Base-by-base conservation (phyloP, 1,140 invertebrate genomes). In the Listronotus oregonensis region DNA sequence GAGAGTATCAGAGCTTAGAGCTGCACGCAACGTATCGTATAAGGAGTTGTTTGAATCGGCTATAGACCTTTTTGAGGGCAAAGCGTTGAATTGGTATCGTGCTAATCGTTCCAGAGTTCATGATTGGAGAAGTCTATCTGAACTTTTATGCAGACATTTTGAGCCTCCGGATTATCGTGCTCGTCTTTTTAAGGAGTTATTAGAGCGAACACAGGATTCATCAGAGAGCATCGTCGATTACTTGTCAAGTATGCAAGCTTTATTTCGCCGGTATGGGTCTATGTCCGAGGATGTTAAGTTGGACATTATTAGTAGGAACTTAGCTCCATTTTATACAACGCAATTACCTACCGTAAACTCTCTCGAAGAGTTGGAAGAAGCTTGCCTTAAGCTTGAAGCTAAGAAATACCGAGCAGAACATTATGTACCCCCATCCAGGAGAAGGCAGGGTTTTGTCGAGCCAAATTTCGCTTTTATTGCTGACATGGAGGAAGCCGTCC, bases 31-130 rank as follows among this genome's bases (percentile, higher is more conserved):
- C 46, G 62, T 73, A 8, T 9, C 65, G 9, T 14, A 60, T 4
- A 21, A 42, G 10, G 71, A 71, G 50, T 11, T 73, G 6, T 58
- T 73, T n/a, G 58, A 66, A 2, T 68, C 61, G 40, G 69, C 67
- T 4, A 68, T 71, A 6, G 72, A 76, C 40, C 69, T 78, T 15
- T 78, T 77, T 64, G 54, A 42, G 0, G 72, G 66, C 15, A 71
- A 70, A 55, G 75, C 74, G 8, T 42, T 74, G 5, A 69, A 73
- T 39, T 77, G 75, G 77, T 77, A 47, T 49, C 40, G 75, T 6
- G 62, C 63, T n/a, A 60, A 75, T 18, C 43, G 69, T n/a, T 0
- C 51, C 56, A 9, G 15, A 31, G 46, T 74, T 7, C 47, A 40
- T 18, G 21, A 17, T 44, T 78, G 76, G 74, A 44, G 42, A 39